Evolutionary conservation across 2,888 invertebrate species (phyloP).

Genomic region (Cryptophagus acutangulus): DNA sequence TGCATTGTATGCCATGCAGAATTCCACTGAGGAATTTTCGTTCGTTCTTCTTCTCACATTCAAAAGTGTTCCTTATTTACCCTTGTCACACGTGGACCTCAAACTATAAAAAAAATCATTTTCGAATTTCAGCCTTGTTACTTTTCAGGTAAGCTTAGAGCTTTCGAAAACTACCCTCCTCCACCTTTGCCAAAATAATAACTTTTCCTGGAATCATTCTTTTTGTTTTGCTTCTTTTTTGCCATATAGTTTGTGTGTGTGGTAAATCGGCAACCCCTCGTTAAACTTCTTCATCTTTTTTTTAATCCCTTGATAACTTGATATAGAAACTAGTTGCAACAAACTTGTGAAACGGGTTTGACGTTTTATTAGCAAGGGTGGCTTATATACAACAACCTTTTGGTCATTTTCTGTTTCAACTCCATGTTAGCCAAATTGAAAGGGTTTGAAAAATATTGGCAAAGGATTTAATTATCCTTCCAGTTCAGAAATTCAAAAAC

Average conservation of each 20-base stretch:
- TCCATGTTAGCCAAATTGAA: no score
- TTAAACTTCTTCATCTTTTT: background rate
- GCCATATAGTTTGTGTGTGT: background rate
- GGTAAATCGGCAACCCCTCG: constrained; percentile 2
- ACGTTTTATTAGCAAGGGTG: no score
- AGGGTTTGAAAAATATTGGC: no score
- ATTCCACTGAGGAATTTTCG: constrained; percentile 20
- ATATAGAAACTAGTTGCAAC: no score
- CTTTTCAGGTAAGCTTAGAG: constrained; percentile 27
- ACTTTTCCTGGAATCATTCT: constrained; percentile 30
- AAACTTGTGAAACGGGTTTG: no score
- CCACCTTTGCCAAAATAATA: constrained; percentile 26
- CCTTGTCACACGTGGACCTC: constrained; percentile 26
- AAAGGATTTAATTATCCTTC: no score
- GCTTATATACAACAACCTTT: no score
- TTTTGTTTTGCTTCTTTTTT: constrained; percentile 13
- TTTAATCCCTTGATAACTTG: constrained; percentile 4
- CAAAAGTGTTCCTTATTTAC: constrained; percentile 24
- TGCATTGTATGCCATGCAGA: constrained; percentile 40
- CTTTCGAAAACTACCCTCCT: constrained; percentile 28
- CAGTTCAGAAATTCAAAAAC: no score
- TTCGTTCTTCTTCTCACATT: constrained; percentile 13
- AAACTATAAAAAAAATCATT: background rate
- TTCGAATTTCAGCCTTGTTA: background rate
- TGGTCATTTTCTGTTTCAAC: no score